Evolutionary conservation across 2,888 invertebrate genomes (phyloP).

Genomic region (Ophonus ardosiacus): DNA sequence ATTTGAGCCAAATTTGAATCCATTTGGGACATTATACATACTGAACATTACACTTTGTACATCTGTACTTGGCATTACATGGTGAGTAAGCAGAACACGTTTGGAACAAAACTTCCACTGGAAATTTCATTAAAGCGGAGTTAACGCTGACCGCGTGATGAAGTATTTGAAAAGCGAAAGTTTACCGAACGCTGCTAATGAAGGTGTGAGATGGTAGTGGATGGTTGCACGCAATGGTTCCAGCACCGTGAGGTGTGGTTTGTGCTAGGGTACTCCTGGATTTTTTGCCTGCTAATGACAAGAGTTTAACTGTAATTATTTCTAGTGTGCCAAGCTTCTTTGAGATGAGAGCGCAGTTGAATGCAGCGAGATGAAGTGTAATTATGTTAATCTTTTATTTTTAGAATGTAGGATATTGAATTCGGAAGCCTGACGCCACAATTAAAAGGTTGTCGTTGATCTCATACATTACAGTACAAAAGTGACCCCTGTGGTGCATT

Average conservation of each 20-base stretch:
- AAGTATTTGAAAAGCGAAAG: slow-evolving; percentile 48
- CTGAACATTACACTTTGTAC: slow-evolving; percentile 12
- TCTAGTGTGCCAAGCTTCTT: background rate
- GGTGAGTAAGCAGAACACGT: slow-evolving; percentile 45
- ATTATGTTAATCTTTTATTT: background rate
- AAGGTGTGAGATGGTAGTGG: slow-evolving; percentile 30
- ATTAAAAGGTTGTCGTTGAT: background rate
- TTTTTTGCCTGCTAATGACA: slow-evolving; percentile 11
- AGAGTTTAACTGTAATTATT: slow-evolving; percentile 41
- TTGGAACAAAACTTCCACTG: slow-evolving; percentile 23
- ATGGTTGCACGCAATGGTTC: background rate
- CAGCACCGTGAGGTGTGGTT: background rate
- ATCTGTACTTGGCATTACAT: slow-evolving; percentile 18
- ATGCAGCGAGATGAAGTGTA: background rate
- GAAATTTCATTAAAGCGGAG: slow-evolving; percentile 53
- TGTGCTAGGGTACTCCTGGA: background rate
- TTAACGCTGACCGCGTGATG: slow-evolving; percentile 53
- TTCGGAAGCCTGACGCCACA: background rate
- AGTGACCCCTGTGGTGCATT: too few species aligned
- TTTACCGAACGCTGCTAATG: slow-evolving; percentile 47
- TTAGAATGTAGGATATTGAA: background rate
- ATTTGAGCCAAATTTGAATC: too few species aligned
- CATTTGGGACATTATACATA: too few species aligned
- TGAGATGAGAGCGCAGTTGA: background rate
- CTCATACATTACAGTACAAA: too few species aligned